Evolutionary conservation across 2,113 vertebrate species (phyloP), one percentile per base, ranked within the genome.

Genomic region (Elaphurus davidianus): DNA sequence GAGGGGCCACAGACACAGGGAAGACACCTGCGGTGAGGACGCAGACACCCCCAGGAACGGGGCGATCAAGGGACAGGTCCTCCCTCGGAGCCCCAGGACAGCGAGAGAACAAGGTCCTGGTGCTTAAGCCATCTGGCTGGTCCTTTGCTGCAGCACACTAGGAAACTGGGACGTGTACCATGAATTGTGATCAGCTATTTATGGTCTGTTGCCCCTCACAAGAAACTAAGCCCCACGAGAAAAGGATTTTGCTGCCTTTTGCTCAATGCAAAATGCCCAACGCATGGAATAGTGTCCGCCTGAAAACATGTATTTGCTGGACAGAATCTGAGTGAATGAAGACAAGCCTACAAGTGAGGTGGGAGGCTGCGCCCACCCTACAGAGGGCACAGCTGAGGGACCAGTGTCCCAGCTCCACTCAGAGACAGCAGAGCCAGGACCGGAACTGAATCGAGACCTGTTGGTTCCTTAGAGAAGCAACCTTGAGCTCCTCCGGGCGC

Each of bases 341-440:
- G 54, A 47, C 6, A 71, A 52, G 91, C 85, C 59, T 25, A 92
- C 33, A 83, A 84, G 43, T 23, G 47, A 86, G 33, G 60, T 7
- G 23, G n/a, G 28, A 1, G 30, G 33, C 33, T 59, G 10, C 4
- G 6, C 71, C 60, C 60, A 71, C 25, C n/a, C 47, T 28, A 30
- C 50, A 45, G 60, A 83, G 6, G 19, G 12, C 55, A 62, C 43
- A 57, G 59, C 33, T 6, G 28, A 91, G 87, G 62, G 25, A 15
- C 71, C 16, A 28, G 54, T 12, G 17, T 23, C 43, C 91, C 54
- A 83, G 60, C 28, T 43, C 17, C 27, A 36, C 64, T 91, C n/a
- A 91, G 64, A 89, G 47, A 54, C n/a, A 85, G 52, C 30, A 57
- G 16, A 94, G 25, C 52, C 76, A 88, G n/a, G 82, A 59, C 47